Conservation (phyloP, 2,888 invertebrate genomes). For the Mycalesis mineus region DNA sequence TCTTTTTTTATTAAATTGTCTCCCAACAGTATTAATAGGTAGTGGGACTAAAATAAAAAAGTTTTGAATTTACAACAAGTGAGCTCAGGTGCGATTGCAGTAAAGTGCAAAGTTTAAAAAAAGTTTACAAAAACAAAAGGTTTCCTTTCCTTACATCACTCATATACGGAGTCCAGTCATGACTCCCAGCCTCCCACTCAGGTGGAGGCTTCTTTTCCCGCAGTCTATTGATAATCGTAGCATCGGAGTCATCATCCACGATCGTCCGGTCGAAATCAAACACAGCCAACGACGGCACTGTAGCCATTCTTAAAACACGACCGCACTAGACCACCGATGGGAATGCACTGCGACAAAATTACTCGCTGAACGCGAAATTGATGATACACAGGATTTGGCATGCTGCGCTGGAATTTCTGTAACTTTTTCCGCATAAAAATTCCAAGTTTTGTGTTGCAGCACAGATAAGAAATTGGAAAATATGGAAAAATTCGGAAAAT, state of each 20-base stretch:
- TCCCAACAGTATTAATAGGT: too few relatives aligned
- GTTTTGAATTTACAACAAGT: too few relatives aligned
- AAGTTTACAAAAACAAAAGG: too few relatives aligned
- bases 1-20: too few relatives aligned
- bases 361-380: constrained; percentile 29
- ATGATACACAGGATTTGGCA: constrained; percentile 26
- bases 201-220: constrained; percentile 63
- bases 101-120: too few relatives aligned
- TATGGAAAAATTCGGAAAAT: too few relatives aligned
- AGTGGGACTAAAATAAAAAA: too few relatives aligned
- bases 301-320: constrained; percentile 47
- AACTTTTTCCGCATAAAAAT: constrained; percentile 22
- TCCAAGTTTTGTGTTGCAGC: too few relatives aligned
- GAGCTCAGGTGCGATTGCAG: too few relatives aligned
- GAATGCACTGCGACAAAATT: constrained; percentile 37
- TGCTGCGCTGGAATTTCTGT: constrained; percentile 34
- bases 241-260: constrained; percentile 66
- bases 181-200: constrained; percentile 56
- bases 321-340: constrained; percentile 34
- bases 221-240: constrained; percentile 62
- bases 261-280: constrained; percentile 72
- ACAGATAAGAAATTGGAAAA: too few relatives aligned
- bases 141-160: constrained; percentile 66
- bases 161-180: constrained; percentile 73
- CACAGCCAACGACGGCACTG: constrained; percentile 48